Conservation (phyloP, 2,888 invertebrate genomes). For the Amphimallon solstitiale region DNA sequence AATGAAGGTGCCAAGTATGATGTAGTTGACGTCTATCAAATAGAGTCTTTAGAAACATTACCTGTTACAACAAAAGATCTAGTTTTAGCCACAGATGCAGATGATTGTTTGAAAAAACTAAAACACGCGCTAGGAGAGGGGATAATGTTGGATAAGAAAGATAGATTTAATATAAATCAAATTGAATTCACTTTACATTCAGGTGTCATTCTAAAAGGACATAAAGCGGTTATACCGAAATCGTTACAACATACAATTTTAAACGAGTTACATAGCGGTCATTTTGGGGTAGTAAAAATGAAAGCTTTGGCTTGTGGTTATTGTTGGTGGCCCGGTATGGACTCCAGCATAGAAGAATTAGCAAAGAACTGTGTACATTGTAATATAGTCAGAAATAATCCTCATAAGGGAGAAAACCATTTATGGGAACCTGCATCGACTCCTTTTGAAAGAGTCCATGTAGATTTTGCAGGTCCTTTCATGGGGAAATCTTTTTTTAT, state of each 20-base stretch:
- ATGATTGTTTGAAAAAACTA: no score
- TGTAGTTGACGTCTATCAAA: conserved; percentile 24
- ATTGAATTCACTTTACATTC: conserved; percentile 8
- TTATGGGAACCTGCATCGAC: conserved; percentile 44
- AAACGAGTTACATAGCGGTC: conserved; percentile 8
- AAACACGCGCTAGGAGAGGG: conserved; percentile 9
- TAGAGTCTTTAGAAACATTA: conserved; percentile 15
- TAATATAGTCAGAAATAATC: conserved; percentile 39
- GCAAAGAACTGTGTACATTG: conserved; percentile 34
- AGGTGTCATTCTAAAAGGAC: background rate
- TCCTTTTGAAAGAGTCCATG: conserved; percentile 44
- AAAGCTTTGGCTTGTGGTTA: conserved; percentile 3
- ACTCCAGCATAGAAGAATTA: conserved; percentile 36
- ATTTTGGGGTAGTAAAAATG: conserved; percentile 17
- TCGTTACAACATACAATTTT: conserved; percentile 2
- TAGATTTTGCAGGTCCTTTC: conserved; percentile 46
- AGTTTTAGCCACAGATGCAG: no score
- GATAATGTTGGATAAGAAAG: conserved; percentile 16
- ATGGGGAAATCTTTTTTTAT: conserved; percentile 43
- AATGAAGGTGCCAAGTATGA: background rate
- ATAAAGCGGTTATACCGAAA: conserved; percentile 15
- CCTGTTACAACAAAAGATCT: conserved; percentile 5
- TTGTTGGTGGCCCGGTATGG: conserved; percentile 34
- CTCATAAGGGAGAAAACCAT: conserved; percentile 36
- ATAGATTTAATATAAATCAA: conserved; percentile 14